Conservation (phyloP, 2,113 vertebrate species). For the Etia nguti region DNA sequence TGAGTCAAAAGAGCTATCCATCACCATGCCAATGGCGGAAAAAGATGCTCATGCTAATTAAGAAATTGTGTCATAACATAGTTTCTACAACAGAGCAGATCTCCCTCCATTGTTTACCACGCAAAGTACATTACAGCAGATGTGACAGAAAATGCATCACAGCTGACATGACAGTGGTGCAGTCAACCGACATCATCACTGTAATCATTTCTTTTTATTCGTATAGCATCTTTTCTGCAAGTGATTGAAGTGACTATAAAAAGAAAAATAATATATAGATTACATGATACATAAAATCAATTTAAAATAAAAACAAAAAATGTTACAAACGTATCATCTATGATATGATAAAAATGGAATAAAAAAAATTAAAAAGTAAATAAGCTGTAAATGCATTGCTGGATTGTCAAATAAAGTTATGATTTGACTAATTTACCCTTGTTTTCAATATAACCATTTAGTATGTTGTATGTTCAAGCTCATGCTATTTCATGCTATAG, state of each 20-base stretch:
- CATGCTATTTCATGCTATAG: background rate
- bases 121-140: background rate
- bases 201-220: background rate
- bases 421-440: background rate
- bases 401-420: background rate
- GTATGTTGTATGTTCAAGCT: background rate
- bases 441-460: background rate
- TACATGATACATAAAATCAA: background rate
- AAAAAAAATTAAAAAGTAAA: background rate
- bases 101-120: background rate
- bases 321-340: background rate
- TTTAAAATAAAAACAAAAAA: background rate
- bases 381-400: background rate
- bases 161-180: background rate
- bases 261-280: background rate
- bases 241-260: background rate
- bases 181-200: background rate
- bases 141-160: background rate
- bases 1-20: background rate
- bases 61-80: background rate
- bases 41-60: background rate
- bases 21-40: background rate
- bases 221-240: background rate
- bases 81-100: background rate
- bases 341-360: background rate